Percentiles rank a stretch among this genome's conserved stretches.
Evolutionary conservation across 2,888 invertebrate species (phyloP).

Genomic region (Latheticus oryzae): DNA sequence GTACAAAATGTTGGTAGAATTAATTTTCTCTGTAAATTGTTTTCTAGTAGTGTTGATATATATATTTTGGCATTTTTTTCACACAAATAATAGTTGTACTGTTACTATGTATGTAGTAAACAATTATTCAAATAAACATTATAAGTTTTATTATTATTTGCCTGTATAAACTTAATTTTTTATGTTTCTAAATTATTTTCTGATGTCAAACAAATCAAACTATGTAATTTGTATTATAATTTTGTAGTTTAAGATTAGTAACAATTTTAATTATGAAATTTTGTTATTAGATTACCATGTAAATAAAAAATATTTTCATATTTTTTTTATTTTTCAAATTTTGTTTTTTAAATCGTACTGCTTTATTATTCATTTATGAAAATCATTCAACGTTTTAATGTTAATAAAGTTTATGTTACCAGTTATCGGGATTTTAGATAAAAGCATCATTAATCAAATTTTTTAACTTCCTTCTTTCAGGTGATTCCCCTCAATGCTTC

Average conservation of each 20-base stretch:
- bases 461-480: too few relatives aligned
- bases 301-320: slow-evolving; percentile 39
- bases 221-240: slow-evolving; percentile 32
- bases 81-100: slow-evolving; percentile 56
- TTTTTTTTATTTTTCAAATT: slow-evolving; percentile 22
- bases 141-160: slow-evolving; percentile 55
- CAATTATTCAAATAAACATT: slow-evolving; percentile 59
- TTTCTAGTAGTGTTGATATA: slow-evolving; percentile 46
- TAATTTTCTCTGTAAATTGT: slow-evolving; percentile 49
- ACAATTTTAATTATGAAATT: slow-evolving; percentile 24
- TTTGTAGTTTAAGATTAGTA: slow-evolving; percentile 28
- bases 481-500: too few relatives aligned
- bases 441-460: too few relatives aligned
- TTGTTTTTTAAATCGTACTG: too few relatives aligned
- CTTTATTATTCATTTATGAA: too few relatives aligned
- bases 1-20: slow-evolving; percentile 47
- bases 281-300: slow-evolving; percentile 36
- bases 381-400: too few relatives aligned
- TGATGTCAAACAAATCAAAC: slow-evolving; percentile 11
- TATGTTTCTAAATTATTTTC: slow-evolving; percentile 24
- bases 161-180: slow-evolving; percentile 27
- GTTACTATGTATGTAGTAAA: slow-evolving; percentile 57
- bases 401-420: too few relatives aligned
- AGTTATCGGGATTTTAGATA: too few relatives aligned
- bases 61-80: slow-evolving; percentile 48